phyloP scores from a whole-genome alignment of 1,140 invertebrate genomes.

The Saxidomus purpurata region DNA sequence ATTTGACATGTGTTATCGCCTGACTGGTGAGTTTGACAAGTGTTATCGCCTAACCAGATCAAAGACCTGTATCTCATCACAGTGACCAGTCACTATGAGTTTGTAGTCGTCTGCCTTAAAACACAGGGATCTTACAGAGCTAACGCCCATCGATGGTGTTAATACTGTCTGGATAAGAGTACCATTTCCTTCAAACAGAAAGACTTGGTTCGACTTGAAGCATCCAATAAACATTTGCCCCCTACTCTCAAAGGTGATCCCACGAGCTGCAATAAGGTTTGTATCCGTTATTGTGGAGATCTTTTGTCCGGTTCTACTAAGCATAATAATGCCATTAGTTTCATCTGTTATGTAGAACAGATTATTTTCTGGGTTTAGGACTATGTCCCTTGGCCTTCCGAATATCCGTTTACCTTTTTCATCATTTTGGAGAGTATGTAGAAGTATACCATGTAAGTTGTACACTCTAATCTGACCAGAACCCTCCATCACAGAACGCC shows the following conservation, averaged over 20 bases:
- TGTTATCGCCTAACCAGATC: not conserved
- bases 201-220: not conserved
- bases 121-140: not conserved
- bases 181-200: not conserved
- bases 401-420: not conserved
- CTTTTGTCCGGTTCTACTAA: not conserved
- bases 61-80: not conserved
- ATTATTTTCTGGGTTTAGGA: not conserved
- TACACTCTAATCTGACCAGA: not conserved
- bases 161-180: not conserved
- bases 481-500: not conserved
- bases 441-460: not conserved
- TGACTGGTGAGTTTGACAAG: too few species aligned
- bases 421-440: not conserved
- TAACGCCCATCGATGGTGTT: not conserved
- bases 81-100: not conserved
- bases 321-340: not conserved
- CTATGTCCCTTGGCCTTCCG: not conserved
- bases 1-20: too few species aligned
- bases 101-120: not conserved
- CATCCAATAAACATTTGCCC: not conserved
- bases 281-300: not conserved
- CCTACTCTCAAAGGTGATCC: not conserved
- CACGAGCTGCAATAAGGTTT: not conserved
- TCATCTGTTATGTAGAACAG: not conserved